Percentiles rank a stretch among this genome's conserved stretches.
Evolutionary conservation across 2,888 invertebrate genomes (phyloP).

Genomic region (Gandaritis pyraliata): DNA sequence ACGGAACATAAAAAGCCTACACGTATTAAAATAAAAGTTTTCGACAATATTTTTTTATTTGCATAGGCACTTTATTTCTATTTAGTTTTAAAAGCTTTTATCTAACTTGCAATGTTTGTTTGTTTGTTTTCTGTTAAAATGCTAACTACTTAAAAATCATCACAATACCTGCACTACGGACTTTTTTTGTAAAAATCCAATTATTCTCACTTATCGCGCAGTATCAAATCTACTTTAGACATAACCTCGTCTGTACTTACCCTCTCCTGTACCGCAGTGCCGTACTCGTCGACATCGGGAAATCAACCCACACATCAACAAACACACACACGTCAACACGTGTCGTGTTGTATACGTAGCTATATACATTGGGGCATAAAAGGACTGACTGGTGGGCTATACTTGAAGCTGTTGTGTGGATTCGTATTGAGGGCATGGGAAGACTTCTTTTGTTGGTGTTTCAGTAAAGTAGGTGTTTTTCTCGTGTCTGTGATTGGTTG

Average conservation of each 20-base stretch:
- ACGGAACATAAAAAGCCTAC: no score
- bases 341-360: slow-evolving; percentile 29
- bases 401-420: slow-evolving; percentile 28
- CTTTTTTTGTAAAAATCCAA: no score
- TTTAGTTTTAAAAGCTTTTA: no score
- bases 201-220: no score
- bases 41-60: no score
- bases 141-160: no score
- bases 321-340: slow-evolving; percentile 45
- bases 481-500: slow-evolving; percentile 8
- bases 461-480: slow-evolving; percentile 12
- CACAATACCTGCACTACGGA: no score
- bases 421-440: slow-evolving; percentile 24
- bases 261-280: slow-evolving; percentile 48
- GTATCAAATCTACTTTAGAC: neutral
- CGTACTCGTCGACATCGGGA: slow-evolving; percentile 69
- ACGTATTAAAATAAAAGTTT: no score
- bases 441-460: slow-evolving; percentile 15
- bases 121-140: no score
- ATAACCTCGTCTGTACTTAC: slow-evolving; percentile 44
- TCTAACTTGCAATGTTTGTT: no score
- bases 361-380: slow-evolving; percentile 59
- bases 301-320: slow-evolving; percentile 78
- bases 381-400: slow-evolving; percentile 73
- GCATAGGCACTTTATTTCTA: no score